phyloP scores from a whole-genome alignment of 2,888 invertebrate genomes.

The Erpobdella octoculata region DNA sequence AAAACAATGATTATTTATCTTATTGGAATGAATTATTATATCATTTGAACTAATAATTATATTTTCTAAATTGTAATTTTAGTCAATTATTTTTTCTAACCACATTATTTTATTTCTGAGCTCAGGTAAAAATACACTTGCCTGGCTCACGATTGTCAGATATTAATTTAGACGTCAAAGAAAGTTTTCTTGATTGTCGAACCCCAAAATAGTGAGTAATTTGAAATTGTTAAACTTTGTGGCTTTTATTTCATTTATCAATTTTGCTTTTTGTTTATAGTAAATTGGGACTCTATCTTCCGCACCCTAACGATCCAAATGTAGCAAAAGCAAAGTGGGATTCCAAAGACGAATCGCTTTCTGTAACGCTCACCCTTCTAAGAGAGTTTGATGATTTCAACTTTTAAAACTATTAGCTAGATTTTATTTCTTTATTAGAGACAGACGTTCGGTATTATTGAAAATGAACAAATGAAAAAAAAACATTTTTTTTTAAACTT shows the following conservation, averaged over 20 bases:
- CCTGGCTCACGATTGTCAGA: conserved; percentile 69
- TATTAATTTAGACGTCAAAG: conserved; percentile 64
- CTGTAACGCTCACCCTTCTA: conserved; percentile 65
- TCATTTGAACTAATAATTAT: too few relatives aligned
- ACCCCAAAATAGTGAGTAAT: conserved; percentile 50
- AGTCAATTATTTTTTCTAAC: too few relatives aligned
- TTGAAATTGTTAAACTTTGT: background rate
- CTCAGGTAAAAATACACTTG: conserved; percentile 59
- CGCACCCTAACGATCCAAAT: conserved; percentile 74
- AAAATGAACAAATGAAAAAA: background rate
- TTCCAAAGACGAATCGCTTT: conserved; percentile 60
- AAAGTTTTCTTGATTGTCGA: conserved; percentile 57
- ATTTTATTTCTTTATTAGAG: too few relatives aligned
- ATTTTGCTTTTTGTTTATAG: conserved; percentile 38
- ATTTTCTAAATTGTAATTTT: too few relatives aligned
- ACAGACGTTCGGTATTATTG: background rate
- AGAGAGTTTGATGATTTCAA: conserved; percentile 79
- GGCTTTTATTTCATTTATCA: background rate
- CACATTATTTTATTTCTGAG: too few relatives aligned
- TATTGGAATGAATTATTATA: too few relatives aligned
- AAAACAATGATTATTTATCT: too few relatives aligned
- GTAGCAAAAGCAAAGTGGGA: conserved; percentile 74
- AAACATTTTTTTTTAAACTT: too few relatives aligned
- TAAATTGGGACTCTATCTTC: conserved; percentile 65
- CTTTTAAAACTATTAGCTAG: conserved; percentile 55